phyloP scores from a whole-genome alignment of 2,113 vertebrate species.

The Saccopteryx bilineata region DNA sequence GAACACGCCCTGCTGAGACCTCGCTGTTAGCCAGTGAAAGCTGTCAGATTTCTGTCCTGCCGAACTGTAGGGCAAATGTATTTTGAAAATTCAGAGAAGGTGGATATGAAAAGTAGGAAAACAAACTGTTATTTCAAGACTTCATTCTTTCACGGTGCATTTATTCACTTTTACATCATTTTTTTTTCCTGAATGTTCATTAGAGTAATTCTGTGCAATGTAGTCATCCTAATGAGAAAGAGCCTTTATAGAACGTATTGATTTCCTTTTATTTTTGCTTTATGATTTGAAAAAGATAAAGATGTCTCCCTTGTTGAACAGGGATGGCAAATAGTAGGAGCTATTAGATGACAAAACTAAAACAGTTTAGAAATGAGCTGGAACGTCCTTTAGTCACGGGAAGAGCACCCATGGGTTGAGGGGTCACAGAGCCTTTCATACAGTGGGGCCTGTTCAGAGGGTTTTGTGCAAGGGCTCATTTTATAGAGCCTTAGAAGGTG shows the following conservation, averaged over 20 bases:
- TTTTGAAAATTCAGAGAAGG: background rate
- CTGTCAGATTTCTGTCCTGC: background rate
- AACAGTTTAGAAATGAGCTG: background rate
- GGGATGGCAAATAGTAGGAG: background rate
- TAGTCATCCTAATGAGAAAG: background rate
- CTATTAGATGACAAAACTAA: background rate
- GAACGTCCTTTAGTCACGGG: background rate
- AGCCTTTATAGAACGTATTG: background rate
- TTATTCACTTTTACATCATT: background rate
- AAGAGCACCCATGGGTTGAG: background rate
- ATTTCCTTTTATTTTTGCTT: constrained; percentile 9
- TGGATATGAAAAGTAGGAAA: constrained; percentile 2
- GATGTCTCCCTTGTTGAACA: background rate
- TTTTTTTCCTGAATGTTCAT: constrained; percentile 28
- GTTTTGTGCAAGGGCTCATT: background rate
- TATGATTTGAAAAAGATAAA: constrained; percentile 1
- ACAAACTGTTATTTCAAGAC: background rate
- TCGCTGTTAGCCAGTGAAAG: background rate
- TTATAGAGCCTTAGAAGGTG: background rate
- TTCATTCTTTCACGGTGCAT: background rate
- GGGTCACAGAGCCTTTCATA: background rate
- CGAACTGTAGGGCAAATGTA: background rate
- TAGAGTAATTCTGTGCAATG: background rate
- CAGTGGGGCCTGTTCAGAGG: background rate
- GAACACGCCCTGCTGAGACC: background rate